Evolutionary conservation across 2,888 invertebrate species (phyloP).

Genomic region (Vanessa cardui): DNA sequence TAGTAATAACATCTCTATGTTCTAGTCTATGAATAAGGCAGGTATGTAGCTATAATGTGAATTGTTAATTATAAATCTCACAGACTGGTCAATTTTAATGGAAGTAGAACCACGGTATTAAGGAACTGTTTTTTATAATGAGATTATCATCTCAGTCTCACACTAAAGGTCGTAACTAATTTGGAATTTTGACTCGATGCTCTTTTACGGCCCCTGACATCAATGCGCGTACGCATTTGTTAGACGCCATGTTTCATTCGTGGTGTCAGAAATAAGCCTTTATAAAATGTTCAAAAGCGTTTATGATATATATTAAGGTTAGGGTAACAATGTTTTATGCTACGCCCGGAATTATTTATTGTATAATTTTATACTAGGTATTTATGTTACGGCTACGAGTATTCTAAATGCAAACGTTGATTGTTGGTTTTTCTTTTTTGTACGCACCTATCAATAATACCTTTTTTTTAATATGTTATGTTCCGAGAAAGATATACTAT

Average conservation of each 20-base stretch:
- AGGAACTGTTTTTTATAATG: conserved; percentile 3
- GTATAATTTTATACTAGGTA: not conserved
- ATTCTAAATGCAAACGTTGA: not conserved
- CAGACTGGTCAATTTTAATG: not conserved
- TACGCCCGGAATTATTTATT: not conserved
- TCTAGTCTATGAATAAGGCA: too few species aligned
- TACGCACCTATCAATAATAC: too few species aligned
- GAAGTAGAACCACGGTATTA: not conserved
- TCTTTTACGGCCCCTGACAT: conserved; percentile 49
- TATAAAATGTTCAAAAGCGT: conserved; percentile 70
- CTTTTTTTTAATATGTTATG: too few species aligned
- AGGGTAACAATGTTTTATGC: conserved; percentile 19
- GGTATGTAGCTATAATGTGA: too few species aligned
- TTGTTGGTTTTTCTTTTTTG: not conserved
- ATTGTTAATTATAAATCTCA: too few species aligned
- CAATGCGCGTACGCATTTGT: conserved; percentile 62
- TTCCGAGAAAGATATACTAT: too few species aligned
- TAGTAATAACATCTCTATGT: too few species aligned
- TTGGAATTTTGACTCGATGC: conserved; percentile 38
- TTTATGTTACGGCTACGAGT: not conserved
- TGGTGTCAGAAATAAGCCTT: conserved; percentile 80
- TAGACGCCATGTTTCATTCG: conserved; percentile 72
- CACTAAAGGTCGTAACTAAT: conserved; percentile 43
- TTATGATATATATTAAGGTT: conserved; percentile 51
- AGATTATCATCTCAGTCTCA: conserved; percentile 21